Percentiles rank a stretch among this genome's conserved stretches.
Conservation (phyloP, 1,140 invertebrate genomes). For the Pseudomyrmex pallidus region DNA sequence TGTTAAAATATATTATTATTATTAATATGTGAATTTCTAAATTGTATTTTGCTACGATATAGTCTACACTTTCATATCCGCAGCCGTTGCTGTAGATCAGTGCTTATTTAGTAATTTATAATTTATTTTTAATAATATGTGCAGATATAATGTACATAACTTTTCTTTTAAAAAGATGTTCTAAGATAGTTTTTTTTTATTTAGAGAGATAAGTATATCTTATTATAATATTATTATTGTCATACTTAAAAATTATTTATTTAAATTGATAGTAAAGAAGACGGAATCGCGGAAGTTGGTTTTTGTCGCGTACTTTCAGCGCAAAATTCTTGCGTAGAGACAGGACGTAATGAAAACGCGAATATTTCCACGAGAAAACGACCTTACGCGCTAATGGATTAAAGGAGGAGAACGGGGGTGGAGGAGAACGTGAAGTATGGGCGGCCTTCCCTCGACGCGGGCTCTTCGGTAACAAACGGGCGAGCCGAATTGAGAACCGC, state of each 20-base stretch:
- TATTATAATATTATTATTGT: too few relatives aligned
- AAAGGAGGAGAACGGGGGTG: slow-evolving; percentile 14
- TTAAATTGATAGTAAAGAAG: neutral
- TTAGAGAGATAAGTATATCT: neutral
- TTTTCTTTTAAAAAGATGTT: too few relatives aligned
- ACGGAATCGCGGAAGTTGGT: too few relatives aligned
- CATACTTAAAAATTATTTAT: neutral
- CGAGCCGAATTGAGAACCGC: slow-evolving; percentile 52
- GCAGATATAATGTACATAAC: too few relatives aligned
- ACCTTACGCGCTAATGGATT: slow-evolving; percentile 21
- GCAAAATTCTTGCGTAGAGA: neutral
- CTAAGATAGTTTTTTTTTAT: neutral
- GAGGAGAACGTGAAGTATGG: slow-evolving; percentile 36
- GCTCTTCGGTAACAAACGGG: slow-evolving; percentile 44
- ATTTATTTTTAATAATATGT: slow-evolving; percentile 4
- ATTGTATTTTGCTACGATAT: neutral
- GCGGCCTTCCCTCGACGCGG: slow-evolving; percentile 36
- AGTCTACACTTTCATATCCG: neutral
- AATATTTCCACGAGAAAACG: slow-evolving; percentile 24
- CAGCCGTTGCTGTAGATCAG: neutral
- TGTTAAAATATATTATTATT: neutral
- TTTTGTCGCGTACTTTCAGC: too few relatives aligned
- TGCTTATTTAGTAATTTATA: neutral
- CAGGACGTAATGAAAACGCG: slow-evolving; percentile 1
- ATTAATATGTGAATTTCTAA: neutral